Evolutionary conservation across 2,113 vertebrate genomes (phyloP).

Genomic region (Poecilia latipinna): DNA sequence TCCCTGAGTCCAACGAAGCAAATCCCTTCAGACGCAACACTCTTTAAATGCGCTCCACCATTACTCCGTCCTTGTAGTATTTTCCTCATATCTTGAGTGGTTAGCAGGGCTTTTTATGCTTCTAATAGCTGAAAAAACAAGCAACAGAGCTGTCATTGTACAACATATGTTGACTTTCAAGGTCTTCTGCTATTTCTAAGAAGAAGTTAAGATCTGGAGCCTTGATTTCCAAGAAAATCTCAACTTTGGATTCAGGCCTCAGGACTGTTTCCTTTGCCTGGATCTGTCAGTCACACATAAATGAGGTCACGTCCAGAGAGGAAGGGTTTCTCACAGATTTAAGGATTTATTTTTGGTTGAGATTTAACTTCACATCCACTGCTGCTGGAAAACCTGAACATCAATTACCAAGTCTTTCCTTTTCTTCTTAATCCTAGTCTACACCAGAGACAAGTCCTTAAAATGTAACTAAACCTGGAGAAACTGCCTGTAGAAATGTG

Average conservation of each 20-base stretch:
- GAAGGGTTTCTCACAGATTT: not conserved
- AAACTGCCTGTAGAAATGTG: not conserved
- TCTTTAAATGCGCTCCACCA: too few relatives aligned
- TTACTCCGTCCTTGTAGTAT: too few relatives aligned
- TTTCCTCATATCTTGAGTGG: too few relatives aligned
- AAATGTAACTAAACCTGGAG: not conserved
- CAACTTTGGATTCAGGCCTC: not conserved
- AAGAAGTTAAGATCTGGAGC: too few relatives aligned
- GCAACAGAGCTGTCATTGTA: too few relatives aligned
- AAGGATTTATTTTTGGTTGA: not conserved
- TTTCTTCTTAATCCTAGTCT: not conserved
- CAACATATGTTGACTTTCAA: too few relatives aligned
- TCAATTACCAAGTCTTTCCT: not conserved
- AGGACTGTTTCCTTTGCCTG: not conserved
- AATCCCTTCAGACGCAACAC: not conserved
- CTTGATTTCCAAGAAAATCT: not conserved
- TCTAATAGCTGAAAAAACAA: too few relatives aligned
- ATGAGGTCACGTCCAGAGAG: not conserved
- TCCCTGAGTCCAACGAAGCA: not conserved
- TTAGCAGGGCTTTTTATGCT: not conserved
- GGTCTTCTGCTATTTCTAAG: too few relatives aligned
- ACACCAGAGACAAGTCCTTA: not conserved
- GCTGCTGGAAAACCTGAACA: not conserved
- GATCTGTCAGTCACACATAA: not conserved
- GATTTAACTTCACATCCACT: not conserved